Evolutionary conservation across 92 coral and sea anemone genomes (phyloP).

Genomic region (Siderastrea radians): DNA sequence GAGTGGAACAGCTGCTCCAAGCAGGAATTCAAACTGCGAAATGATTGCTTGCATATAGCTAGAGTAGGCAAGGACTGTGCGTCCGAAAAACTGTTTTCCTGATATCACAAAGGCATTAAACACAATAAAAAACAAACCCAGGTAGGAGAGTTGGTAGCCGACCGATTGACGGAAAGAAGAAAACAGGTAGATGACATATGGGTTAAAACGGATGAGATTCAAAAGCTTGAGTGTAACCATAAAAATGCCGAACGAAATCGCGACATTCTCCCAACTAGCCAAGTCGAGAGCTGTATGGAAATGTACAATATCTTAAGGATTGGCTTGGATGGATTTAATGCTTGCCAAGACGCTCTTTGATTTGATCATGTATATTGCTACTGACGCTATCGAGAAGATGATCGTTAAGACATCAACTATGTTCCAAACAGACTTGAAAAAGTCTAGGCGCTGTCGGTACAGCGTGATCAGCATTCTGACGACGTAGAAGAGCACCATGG

Average conservation of each 20-base stretch:
- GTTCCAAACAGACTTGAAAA: slow-evolving; percentile 46
- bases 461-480: slow-evolving; percentile 24
- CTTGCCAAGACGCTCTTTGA: slow-evolving; percentile 29
- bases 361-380: slow-evolving; percentile 39
- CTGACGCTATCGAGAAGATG: slow-evolving; percentile 23
- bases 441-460: slow-evolving; percentile 26
- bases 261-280: slow-evolving; percentile 36
- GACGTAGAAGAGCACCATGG: slow-evolving; percentile 46
- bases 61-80: slow-evolving; percentile 22
- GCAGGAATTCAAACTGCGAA: slow-evolving; percentile 55
- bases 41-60: slow-evolving; percentile 33
- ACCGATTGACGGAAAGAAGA: slow-evolving; percentile 53
- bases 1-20: slow-evolving; percentile 64
- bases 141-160: slow-evolving; percentile 33
- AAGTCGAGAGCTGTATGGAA: slow-evolving; percentile 51
- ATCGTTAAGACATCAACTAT: slow-evolving; percentile 38
- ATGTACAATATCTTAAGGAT: slow-evolving; percentile 49
- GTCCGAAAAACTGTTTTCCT: slow-evolving; percentile 51
- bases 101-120: slow-evolving; percentile 45
- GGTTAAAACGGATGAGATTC: slow-evolving; percentile 57
- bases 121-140: slow-evolving; percentile 11
- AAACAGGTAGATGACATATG: slow-evolving; percentile 49
- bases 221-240: slow-evolving; percentile 53
- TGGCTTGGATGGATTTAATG: slow-evolving; percentile 35
- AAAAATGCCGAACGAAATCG: slow-evolving; percentile 45